These are phyloP conservation scores for Calyptommatus sinebrachiatus DNA, from an alignment of 2,113 vertebrate species.

Conservation along the genomic window DNA sequence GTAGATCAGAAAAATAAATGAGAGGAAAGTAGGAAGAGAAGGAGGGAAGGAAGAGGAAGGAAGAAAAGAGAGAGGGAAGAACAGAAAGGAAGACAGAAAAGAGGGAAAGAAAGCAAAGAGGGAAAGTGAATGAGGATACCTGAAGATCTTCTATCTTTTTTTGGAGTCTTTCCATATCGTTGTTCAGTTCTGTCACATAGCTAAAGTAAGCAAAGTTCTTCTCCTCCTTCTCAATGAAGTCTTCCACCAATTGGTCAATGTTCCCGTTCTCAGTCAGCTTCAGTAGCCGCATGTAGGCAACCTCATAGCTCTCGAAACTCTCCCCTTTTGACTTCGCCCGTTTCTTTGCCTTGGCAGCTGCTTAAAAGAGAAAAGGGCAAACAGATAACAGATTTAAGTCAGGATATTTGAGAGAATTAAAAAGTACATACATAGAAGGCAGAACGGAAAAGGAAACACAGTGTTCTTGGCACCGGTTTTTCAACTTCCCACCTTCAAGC, in stretches of 20 bases:
- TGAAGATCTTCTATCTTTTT: conserved; percentile 57
- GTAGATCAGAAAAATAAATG: too few relatives aligned
- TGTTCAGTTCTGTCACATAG: conserved; percentile 57
- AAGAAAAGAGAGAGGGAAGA: too few relatives aligned
- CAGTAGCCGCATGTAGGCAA: conserved; percentile 58
- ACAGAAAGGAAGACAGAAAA: neutral
- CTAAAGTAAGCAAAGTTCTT: conserved; percentile 66
- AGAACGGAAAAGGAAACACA: too few relatives aligned
- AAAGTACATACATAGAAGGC: too few relatives aligned
- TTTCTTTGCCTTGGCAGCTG: conserved; percentile 51
- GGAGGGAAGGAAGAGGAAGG: too few relatives aligned
- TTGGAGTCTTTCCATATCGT: conserved; percentile 46
- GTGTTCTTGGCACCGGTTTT: too few relatives aligned
- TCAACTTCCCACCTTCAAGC: too few relatives aligned
- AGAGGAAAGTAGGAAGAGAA: too few relatives aligned
- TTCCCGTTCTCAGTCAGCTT: conserved; percentile 42
- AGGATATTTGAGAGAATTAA: too few relatives aligned
- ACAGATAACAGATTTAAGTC: too few relatives aligned
- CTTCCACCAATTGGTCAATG: conserved; percentile 35
- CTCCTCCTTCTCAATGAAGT: conserved; percentile 56
- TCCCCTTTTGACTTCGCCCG: conserved; percentile 35
- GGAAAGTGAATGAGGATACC: conserved; percentile 47
- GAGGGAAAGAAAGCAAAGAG: neutral
- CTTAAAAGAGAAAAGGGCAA: too few relatives aligned
- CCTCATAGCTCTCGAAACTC: conserved; percentile 59